Conservation (phyloP, 2,888 invertebrate species). For the Drosophila mimica region DNA sequence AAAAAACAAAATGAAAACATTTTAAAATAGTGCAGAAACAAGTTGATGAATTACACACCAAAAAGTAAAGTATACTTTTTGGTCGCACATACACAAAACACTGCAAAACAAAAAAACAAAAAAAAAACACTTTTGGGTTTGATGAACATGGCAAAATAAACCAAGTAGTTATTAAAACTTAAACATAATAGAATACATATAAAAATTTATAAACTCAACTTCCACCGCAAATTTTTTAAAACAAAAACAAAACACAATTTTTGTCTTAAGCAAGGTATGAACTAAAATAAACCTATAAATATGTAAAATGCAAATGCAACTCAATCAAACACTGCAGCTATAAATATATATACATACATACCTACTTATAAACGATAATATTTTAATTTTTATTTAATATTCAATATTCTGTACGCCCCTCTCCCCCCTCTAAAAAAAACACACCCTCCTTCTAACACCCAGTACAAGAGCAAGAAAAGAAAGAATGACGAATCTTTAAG, state of each 20-base stretch:
- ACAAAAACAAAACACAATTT: constrained; percentile 69
- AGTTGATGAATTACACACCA: constrained; percentile 50
- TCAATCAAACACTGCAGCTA: constrained; percentile 77
- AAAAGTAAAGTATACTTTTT: constrained; percentile 70
- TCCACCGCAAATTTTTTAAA: constrained; percentile 80
- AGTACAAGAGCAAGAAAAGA: constrained; percentile 62
- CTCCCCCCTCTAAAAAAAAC: not conserved
- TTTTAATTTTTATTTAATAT: constrained; percentile 55
- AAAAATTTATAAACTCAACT: constrained; percentile 77
- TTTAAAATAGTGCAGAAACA: constrained; percentile 61
- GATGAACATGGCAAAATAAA: constrained; percentile 63
- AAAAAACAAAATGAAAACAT: constrained; percentile 5
- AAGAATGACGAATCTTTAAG: constrained; percentile 48
- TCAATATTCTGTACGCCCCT: constrained; percentile 37
- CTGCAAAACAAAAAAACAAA: constrained; percentile 19
- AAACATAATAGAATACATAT: constrained; percentile 69
- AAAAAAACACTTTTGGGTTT: constrained; percentile 69
- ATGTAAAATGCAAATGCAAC: constrained; percentile 72
- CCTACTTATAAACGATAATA: constrained; percentile 46
- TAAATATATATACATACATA: constrained; percentile 53
- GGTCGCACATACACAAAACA: constrained; percentile 45
- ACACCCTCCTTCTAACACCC: constrained; percentile 47
- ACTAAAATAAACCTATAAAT: constrained; percentile 57
- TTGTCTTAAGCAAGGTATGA: constrained; percentile 76
- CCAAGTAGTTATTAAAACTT: constrained; percentile 71